Evolutionary conservation across 2,888 invertebrate species (phyloP).

Genomic region (Rambutsinella grinnellia): DNA sequence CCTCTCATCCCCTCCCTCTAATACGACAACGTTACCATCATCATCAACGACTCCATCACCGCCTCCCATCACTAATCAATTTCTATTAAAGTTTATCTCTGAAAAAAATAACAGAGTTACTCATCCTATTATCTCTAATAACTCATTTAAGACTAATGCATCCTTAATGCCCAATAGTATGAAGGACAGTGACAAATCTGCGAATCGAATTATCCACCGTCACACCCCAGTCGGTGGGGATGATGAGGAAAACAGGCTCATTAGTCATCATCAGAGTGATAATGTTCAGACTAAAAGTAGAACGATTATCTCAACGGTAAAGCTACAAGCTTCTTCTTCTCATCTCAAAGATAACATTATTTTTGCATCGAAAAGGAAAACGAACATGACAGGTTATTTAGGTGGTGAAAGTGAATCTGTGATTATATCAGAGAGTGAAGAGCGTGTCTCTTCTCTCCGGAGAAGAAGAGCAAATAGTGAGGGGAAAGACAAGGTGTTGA

Average conservation of each 20-base stretch:
- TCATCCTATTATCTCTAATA: conserved; percentile 23
- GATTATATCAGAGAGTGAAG: too few relatives aligned
- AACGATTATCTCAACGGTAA: too few relatives aligned
- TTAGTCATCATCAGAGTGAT: conserved; percentile 4
- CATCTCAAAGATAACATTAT: neutral
- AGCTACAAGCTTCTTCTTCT: conserved; percentile 10
- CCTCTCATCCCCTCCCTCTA: too few relatives aligned
- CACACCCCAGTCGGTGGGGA: conserved; percentile 26
- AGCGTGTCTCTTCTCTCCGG: neutral
- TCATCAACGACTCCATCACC: neutral
- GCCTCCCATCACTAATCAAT: conserved; percentile 34
- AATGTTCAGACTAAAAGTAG: neutral
- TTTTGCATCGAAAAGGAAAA: neutral
- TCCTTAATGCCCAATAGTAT: conserved; percentile 2
- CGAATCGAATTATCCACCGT: conserved; percentile 47
- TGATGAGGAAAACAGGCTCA: conserved; percentile 7
- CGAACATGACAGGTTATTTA: conserved; percentile 14
- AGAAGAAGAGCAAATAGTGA: conserved; percentile 3
- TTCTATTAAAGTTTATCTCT: conserved; percentile 41
- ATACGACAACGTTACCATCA: too few relatives aligned
- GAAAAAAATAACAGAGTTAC: neutral
- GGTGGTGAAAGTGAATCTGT: conserved; percentile 4
- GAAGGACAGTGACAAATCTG: conserved; percentile 45
- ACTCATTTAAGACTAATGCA: conserved; percentile 3
- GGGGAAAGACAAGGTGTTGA: conserved; percentile 45